A percentile compares a stretch with the other conserved stretches of the same genome.
These are phyloP conservation scores for Diaprepes abbreviatus DNA, from an alignment of 2,888 invertebrate species.

Conservation along the genomic window DNA sequence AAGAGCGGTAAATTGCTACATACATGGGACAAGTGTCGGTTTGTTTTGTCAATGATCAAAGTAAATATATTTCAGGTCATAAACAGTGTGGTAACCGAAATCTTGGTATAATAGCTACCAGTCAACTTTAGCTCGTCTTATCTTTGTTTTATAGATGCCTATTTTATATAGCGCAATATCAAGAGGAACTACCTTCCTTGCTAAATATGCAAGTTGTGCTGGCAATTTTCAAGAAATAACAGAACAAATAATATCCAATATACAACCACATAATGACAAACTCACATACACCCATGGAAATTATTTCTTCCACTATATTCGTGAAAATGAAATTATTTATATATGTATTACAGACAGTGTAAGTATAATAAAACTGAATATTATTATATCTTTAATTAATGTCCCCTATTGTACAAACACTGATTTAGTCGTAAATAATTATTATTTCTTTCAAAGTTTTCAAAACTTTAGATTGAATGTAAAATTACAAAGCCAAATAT, in stretches of 20 bases:
- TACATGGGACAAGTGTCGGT: no score
- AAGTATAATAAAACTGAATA: no score
- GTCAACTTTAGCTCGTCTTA: not conserved
- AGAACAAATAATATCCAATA: slow-evolving; percentile 90
- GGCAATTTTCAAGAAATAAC: slow-evolving; percentile 97
- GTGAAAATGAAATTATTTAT: slow-evolving; percentile 88
- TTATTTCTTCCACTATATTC: slow-evolving; percentile 93
- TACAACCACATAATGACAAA: slow-evolving; percentile 90
- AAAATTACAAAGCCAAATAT: no score
- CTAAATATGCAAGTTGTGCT: slow-evolving; percentile 92
- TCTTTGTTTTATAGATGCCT: slow-evolving; percentile 77
- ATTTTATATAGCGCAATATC: slow-evolving; percentile 92
- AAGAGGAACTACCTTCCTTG: slow-evolving; percentile 86
- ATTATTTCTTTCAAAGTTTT: no score
- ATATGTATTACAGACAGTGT: slow-evolving; percentile 97
- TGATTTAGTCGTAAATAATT: no score
- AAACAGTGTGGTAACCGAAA: no score
- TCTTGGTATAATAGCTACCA: not conserved
- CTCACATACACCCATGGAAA: slow-evolving; percentile 94
- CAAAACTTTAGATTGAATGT: no score
- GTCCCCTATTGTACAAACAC: no score
- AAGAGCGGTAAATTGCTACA: no score
- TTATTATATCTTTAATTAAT: no score
- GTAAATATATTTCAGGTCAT: not conserved
- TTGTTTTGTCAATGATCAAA: slow-evolving; percentile 3